A percentile compares a stretch with the other conserved stretches of the same genome.
Evolutionary conservation across 2,113 vertebrate genomes (phyloP).

Genomic region (Pygoscelis adeliae): DNA sequence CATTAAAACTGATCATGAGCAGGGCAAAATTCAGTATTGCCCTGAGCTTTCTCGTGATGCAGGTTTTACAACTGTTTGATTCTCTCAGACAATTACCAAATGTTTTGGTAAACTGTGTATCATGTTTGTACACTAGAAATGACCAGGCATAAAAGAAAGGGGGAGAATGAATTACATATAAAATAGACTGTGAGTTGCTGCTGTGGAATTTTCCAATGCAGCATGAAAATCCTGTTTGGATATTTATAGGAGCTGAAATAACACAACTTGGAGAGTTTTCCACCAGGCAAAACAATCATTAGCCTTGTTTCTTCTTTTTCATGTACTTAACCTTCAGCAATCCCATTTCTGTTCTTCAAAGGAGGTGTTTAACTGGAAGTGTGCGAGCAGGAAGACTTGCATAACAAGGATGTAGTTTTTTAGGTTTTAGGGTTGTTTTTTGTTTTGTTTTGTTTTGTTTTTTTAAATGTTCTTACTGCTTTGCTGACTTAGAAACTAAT

Average conservation of each 20-base stretch:
- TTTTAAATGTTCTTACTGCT: neutral
- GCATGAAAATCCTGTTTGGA: constrained; percentile 49
- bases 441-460: neutral
- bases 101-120: neutral
- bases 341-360: constrained; percentile 26
- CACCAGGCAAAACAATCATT: neutral
- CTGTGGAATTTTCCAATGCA: constrained; percentile 43
- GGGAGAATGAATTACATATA: neutral
- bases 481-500: constrained; percentile 16
- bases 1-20: neutral
- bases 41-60: neutral
- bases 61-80: neutral
- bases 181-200: neutral
- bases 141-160: neutral
- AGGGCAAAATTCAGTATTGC: neutral
- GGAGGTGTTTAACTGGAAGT: neutral
- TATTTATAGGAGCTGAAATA: constrained; percentile 36
- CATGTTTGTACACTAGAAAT: neutral
- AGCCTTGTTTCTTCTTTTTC: constrained; percentile 16
- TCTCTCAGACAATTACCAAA: neutral
- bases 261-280: neutral
- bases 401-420: neutral
- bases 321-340: neutral
- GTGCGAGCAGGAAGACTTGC: neutral
- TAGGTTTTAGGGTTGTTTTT: neutral